phyloP scores from a whole-genome alignment of 2,797 vertebrate genomes.

The Eospalax fontanierii region DNA sequence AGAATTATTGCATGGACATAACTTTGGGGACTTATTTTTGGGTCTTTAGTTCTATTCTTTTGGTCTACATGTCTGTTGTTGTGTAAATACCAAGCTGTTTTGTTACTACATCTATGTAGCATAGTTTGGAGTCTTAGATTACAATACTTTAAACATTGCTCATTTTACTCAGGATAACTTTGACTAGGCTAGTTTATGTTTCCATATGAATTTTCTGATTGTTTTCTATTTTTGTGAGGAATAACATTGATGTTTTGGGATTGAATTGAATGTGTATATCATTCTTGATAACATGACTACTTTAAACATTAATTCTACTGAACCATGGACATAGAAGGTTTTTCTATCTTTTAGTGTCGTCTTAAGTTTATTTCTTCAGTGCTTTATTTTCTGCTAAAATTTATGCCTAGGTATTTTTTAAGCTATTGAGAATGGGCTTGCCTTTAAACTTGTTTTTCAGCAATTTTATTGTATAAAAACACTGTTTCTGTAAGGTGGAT shows the following conservation, averaged over 20 bases:
- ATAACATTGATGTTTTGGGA: neutral
- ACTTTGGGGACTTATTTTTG: neutral
- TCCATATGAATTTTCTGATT: neutral
- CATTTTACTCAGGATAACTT: neutral
- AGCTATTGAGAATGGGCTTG: too few species aligned
- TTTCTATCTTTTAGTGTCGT: too few species aligned
- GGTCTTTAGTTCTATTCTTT: neutral
- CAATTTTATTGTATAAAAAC: neutral
- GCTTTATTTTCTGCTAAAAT: too few species aligned
- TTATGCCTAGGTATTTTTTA: too few species aligned
- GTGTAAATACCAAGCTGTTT: neutral
- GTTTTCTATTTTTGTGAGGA: neutral
- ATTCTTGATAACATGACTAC: neutral
- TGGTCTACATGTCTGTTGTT: neutral
- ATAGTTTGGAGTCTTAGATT: neutral
- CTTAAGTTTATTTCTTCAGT: too few species aligned
- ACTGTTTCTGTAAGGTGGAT: neutral
- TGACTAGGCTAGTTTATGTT: neutral
- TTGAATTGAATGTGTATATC: neutral
- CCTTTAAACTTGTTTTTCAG: too few species aligned
- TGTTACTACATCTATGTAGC: neutral
- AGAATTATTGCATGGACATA: neutral
- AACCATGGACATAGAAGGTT: neutral
- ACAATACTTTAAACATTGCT: neutral
- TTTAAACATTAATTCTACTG: neutral